Evolutionary conservation across 2,797 vertebrate genomes (phyloP), one percentile per base, ranked within the genome.

Genomic region (Anguilla obscura): DNA sequence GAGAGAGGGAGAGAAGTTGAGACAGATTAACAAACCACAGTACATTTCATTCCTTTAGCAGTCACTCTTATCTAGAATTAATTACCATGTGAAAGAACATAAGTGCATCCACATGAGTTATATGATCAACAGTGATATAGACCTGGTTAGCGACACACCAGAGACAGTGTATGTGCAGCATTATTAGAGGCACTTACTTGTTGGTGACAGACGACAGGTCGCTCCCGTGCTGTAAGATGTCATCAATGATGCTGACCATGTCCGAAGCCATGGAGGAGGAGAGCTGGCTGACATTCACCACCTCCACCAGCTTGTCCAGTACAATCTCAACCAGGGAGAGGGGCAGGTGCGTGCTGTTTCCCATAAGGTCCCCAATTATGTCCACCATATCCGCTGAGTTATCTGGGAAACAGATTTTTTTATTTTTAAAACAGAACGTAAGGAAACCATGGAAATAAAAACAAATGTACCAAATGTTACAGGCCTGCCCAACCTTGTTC

Each of bases 311-410:
- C 94, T 97, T 98, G 16, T 90, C 92, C 89, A 97, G 84, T 90
- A 99, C 94, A 3, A 94, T 95, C 66, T 93, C 84, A 89, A 97
- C 91, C 79, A 98, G 94, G 48, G 94, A 88, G 21, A 89, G 54
- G 0, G 89, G 90, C 66, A 97, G 93, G 30, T 80, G 2, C 8
- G 83, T 86, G 1, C 90, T 90, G 16, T 91, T 84, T 76, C 90
- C 91, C 10, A 98, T 93, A 18, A 98, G 94, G 88, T 95, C 90
- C 89, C 96, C 93, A 91, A 99, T 96, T 48, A 96, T 94, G 52
- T 93, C 92, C 88, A 96, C 94, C 33, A 98, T 89, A 6, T 97
- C 95, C 7, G 91, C 93, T 0, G 94, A 96, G 14, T 98, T 99
- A 63, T 94, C 98, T 99, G 71, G 1, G 87, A 74, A 12, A 82